Base-by-base conservation (phyloP, 1,140 invertebrate genomes). In the Epicauta chinensis region DNA sequence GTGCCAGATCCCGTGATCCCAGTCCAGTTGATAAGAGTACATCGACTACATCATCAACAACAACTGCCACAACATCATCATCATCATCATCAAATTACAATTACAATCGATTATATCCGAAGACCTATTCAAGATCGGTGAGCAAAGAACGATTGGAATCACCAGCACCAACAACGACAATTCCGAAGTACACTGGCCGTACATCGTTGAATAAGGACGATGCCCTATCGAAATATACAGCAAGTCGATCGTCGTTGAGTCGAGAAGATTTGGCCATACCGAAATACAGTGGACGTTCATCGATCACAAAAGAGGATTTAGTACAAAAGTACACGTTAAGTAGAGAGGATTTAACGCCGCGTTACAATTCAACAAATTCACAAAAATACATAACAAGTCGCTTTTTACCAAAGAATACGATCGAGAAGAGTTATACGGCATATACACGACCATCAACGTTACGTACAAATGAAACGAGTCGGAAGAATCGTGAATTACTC, bases 361-460 rank as follows among this genome's bases (percentile, higher is more conserved):
- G 58, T 34, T 65, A 68, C 52, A 64, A 69, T 45, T 15, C 66
- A 15, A 51, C 58, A n/a, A 49, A 51, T 1, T 59, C 60, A n/a
- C 65, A 65, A 42, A 69, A 68, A 56, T 71, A 68, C 46, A 67
- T 71, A 11, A 69, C 53, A 5, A 71, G 69, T 53, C 46, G 69
- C 37, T 71, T 71, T 48, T 41, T 71, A 13, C 69, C 69, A 4
- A 68, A 68, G 56, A 71, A 71, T 56, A 58, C 66, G 2, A 59
- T 71, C 11, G 69, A 71, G 52, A 68, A 66, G 42, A 68, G 66
- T 46, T 63, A 64, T 51, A 68, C 67, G 10, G 67, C 67, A 2
- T 68, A 67, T 52, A 38, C 59, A 0, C 59, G 63, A 42, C 61
- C 61, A 10, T 64, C 62, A 0, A 55, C 63, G 3, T 42, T 54